Conservation (phyloP, 2,888 invertebrate genomes). For the Oasisia sp. region DNA sequence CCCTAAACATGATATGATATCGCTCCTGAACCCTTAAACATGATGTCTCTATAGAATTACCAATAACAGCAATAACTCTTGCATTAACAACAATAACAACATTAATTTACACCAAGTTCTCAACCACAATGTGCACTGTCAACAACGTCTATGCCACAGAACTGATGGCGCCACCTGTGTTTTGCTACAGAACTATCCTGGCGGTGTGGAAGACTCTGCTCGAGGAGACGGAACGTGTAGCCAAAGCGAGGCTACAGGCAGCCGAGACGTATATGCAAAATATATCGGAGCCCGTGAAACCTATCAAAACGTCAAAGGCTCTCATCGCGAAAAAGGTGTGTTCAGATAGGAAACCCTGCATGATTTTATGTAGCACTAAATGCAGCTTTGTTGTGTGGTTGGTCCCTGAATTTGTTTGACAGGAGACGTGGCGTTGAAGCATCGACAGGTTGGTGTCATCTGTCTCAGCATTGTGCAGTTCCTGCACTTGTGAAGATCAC, state of each 20-base stretch:
- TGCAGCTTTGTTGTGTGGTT: background rate
- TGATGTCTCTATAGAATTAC: no score
- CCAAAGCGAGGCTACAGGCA: conserved; percentile 88
- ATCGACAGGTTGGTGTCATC: background rate
- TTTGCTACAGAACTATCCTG: conserved; percentile 86
- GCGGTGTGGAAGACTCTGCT: conserved; percentile 96
- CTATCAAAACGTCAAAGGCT: conserved; percentile 83
- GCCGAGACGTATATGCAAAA: conserved; percentile 95
- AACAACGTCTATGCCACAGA: background rate
- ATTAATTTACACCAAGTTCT: no score
- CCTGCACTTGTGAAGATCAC: no score
- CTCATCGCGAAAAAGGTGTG: conserved; percentile 67
- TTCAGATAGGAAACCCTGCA: background rate
- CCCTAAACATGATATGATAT: no score
- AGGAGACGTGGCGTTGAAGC: background rate
- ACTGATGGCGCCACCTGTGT: background rate
- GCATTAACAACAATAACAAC: no score
- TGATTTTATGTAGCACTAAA: background rate
- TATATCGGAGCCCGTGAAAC: conserved; percentile 92
- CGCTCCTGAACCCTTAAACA: no score
- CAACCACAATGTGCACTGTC: background rate
- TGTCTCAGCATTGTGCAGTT: no score
- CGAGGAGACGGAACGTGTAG: conserved; percentile 93
- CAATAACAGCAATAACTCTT: no score
- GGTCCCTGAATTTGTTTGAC: background rate